Evolutionary conservation across 2,888 invertebrate species (phyloP), one percentile per base, ranked within the genome.

Genomic region (Hypomecis punctinalis): DNA sequence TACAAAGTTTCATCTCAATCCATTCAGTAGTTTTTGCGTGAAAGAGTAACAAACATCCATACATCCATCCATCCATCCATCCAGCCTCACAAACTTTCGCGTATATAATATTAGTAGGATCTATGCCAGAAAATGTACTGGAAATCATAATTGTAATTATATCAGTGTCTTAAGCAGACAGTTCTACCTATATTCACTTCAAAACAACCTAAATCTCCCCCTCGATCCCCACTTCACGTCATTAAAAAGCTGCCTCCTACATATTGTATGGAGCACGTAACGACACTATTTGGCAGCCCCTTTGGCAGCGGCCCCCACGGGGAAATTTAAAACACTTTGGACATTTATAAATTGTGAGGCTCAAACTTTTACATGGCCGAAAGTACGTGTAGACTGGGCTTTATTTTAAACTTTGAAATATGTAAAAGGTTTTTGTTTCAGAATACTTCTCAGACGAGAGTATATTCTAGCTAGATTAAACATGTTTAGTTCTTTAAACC

Each of bases 271-370:
- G 68, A 63, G 66, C 66, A 54, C 64, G 68, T 63, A 73, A 71
- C 66, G 68, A 63, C 64, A 66, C 72, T 63, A 73, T 73, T 73
- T 73, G 72, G 72, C 72, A 71, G 62, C 63, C 53, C 60, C 65
- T 61, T 73, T 71, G 72, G 72, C 72, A 72, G 63, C 68, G n/a
- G 51, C 55, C 70, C 66, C 66, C 42, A 59, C 66, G 60, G 69
- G 70, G 55, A 62, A 73, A 68, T 73, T 73, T 73, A 73, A 73
- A 73, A 73, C 71, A 73, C 72, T 71, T 73, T 73, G 60, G 63
- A 66, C 71, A 71, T 69, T 73, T 69, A 73, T 73, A 70, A 72
- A 70, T 72, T 70, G 68, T 51, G 69, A 43, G 46, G 62, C 45
- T 65, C 68, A 74, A 69, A 70, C 69, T 71, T 75, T 69, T 70